Percentiles rank a stretch among this genome's conserved stretches.
phyloP scores from a whole-genome alignment of 1,140 invertebrate genomes.

The Gyrodactylus salaris region DNA sequence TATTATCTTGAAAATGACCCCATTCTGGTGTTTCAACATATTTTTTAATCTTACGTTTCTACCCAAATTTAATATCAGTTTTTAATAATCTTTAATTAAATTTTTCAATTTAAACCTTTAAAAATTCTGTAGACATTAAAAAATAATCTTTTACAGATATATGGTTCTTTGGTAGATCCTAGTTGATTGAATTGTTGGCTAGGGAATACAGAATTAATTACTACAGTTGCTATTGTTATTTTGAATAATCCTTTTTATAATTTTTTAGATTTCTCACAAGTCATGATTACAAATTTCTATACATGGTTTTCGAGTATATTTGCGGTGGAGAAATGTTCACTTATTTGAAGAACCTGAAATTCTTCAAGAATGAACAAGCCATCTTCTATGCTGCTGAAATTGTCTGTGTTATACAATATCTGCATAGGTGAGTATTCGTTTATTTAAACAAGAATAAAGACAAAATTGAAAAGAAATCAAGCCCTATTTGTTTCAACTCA shows the following conservation, averaged over 20 bases:
- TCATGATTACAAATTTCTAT: conserved; percentile 44
- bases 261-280: conserved; percentile 47
- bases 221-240: conserved; percentile 10
- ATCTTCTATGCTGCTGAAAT: conserved; percentile 77
- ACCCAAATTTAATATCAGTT: too few relatives aligned
- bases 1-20: too few relatives aligned
- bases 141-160: too few relatives aligned
- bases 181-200: too few relatives aligned
- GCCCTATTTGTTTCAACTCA: too few relatives aligned
- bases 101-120: background rate
- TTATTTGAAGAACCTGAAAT: conserved; percentile 56
- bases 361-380: conserved; percentile 47
- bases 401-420: conserved; percentile 56
- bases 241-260: conserved; percentile 19
- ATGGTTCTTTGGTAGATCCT: too few relatives aligned
- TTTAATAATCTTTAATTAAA: too few relatives aligned
- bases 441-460: background rate
- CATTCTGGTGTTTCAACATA: too few relatives aligned
- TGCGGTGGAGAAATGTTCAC: conserved; percentile 66
- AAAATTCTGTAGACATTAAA: background rate
- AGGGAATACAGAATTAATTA: too few relatives aligned
- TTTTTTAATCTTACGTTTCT: too few relatives aligned
- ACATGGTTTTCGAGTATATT: conserved; percentile 65
- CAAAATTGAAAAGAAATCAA: background rate
- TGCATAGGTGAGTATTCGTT: conserved; percentile 31